phyloP scores from a whole-genome alignment of 2,113 vertebrate genomes.

The Montifringilla adamsi region DNA sequence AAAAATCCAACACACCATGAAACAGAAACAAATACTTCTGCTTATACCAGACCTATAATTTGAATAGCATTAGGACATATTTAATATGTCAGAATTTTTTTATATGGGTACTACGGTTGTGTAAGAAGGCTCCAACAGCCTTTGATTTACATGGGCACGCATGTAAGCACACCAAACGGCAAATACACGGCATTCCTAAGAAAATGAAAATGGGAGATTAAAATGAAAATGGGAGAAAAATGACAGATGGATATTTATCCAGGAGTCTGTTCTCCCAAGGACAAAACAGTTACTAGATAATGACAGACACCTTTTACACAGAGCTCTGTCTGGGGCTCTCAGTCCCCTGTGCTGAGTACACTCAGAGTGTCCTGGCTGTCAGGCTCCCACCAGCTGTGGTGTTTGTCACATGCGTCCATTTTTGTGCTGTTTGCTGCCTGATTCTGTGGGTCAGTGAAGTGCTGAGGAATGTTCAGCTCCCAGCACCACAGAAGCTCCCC shows the following conservation, averaged over 20 bases:
- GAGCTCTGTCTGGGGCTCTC: background rate
- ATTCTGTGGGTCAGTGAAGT: background rate
- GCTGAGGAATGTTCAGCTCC: background rate
- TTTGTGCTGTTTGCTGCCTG: background rate
- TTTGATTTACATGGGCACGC: background rate
- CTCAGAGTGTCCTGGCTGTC: accelerated
- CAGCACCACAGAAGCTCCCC: background rate
- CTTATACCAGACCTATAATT: background rate
- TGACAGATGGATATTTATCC: background rate
- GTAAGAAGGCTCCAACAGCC: background rate
- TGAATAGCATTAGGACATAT: background rate
- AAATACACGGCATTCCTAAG: background rate
- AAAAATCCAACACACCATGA: background rate
- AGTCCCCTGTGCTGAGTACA: accelerated
- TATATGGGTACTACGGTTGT: background rate
- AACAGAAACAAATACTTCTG: background rate
- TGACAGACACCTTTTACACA: background rate
- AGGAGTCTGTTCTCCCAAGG: background rate
- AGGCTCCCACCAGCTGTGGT: too few species aligned
- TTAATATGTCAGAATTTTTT: background rate
- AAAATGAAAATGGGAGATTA: background rate
- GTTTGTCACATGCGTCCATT: background rate
- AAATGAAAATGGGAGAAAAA: background rate
- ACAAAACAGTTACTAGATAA: background rate
- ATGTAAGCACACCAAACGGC: background rate